Evolutionary conservation across 2,113 vertebrate species (phyloP), one percentile per base, ranked within the genome.

Genomic region (Sialia sialis): DNA sequence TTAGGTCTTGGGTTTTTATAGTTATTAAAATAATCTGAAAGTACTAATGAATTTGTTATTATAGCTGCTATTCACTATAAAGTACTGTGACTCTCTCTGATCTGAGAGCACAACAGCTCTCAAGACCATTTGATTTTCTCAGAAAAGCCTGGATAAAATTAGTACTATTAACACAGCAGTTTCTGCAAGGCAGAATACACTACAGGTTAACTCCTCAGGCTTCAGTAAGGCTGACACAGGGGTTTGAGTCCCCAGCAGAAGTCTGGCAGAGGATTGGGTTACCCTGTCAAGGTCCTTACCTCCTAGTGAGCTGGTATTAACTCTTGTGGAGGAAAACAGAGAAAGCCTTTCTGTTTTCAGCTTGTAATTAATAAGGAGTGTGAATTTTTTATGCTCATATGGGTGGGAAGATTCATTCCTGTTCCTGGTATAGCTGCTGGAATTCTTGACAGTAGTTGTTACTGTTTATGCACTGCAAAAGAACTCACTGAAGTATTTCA

Each of bases 241-340:
- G 13, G 8, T 21, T 12, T 4, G 11, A 58, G 36, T 32, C 11
- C 17, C 16, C 77, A 67, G 52, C 18, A 82, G 21, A 70, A n/a
- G 6, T 22, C 52, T 72, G 72, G 58, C 81, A 49, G 56, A 70
- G 68, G 25, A 32, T 26, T 4, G 3, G 18, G 16, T 59, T 27
- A n/a, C 19, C 11, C 13, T 43, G 43, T 21, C 30, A 30, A 32
- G 11, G 21, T 34, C 26, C 38, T 84, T 0, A 0, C 32, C 44
- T 87, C 23, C 36, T 23, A 2, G 7, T 17, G 27, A 48, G n/a
- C 34, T 82, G 84, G 4, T 25, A 16, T 13, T 77, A 29, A 54
- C 72, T 34, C 32, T 78, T 11, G 23, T 72, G 46, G 23, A 34
- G 18, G 36, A 58, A 58, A 91, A 48, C 16, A 75, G n/a, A 60